Conservation (phyloP, 1,140 invertebrate species). For the Drosophila pseudoobscura region DNA sequence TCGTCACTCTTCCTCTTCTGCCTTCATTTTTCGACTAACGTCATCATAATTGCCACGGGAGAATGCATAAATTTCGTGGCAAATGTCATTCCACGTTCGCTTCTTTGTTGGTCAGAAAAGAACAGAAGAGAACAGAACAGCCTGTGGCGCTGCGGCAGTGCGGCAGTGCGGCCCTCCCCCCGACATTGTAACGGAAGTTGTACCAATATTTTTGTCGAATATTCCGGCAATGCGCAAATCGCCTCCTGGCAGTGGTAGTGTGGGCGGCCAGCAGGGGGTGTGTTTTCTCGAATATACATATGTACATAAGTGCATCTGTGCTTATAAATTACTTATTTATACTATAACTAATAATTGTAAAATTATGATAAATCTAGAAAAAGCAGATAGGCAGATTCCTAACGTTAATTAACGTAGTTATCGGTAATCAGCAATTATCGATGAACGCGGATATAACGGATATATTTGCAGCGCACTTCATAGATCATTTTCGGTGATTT, state of each 20-base stretch:
- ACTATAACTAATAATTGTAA: slow-evolving; percentile 13
- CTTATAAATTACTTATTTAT: background rate
- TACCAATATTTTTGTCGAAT: slow-evolving; percentile 34
- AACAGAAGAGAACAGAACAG: too few relatives aligned
- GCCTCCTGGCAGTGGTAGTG: background rate
- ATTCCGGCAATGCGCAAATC: slow-evolving; percentile 36
- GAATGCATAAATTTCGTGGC: slow-evolving; percentile 59
- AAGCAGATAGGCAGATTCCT: background rate
- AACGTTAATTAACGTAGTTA: background rate
- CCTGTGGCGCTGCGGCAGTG: too few relatives aligned
- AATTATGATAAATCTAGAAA: slow-evolving; percentile 21
- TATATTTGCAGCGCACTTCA: slow-evolving; percentile 2
- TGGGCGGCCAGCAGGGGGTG: slow-evolving; percentile 7
- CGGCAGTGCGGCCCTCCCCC: background rate
- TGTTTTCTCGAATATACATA: too few relatives aligned
- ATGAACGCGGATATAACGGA: background rate
- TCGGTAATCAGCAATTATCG: too few relatives aligned
- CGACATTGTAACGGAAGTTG: slow-evolving; percentile 55
- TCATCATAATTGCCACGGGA: slow-evolving; percentile 48
- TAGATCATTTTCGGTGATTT: slow-evolving; percentile 12
- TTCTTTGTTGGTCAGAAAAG: slow-evolving; percentile 49
- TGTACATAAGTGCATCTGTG: background rate
- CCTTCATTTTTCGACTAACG: slow-evolving; percentile 19
- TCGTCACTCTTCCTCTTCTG: too few relatives aligned
- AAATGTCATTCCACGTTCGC: slow-evolving; percentile 54